These are phyloP conservation scores for Uromys caudimaculatus DNA, from an alignment of 2,797 vertebrate genomes.

Conservation along the genomic window DNA sequence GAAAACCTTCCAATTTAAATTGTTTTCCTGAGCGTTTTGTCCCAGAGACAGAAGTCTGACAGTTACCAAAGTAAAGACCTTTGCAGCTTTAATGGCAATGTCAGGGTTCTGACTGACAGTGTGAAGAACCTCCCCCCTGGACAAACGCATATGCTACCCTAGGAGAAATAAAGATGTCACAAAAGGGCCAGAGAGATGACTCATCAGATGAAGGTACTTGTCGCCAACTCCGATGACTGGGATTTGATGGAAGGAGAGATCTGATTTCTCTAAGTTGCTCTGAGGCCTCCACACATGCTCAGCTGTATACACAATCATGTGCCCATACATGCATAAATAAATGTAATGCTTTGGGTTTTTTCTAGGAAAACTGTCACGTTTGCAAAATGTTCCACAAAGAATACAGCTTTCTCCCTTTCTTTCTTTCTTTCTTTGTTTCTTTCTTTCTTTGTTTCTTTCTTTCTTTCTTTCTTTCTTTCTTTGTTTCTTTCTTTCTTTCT, in stretches of 20 bases:
- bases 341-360: neutral
- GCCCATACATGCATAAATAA: neutral
- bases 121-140: neutral
- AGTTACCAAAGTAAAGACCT: neutral
- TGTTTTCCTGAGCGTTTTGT: neutral
- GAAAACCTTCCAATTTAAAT: neutral
- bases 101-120: neutral
- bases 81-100: neutral
- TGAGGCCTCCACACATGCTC: neutral
- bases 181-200: neutral
- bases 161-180: neutral
- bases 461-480: neutral
- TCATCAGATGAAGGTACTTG: neutral
- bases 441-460: neutral
- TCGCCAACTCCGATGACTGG: neutral
- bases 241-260: neutral
- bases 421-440: neutral
- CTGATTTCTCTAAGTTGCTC: neutral
- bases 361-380: neutral
- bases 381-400: neutral
- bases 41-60: neutral
- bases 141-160: neutral
- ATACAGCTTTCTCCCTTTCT: neutral
- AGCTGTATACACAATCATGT: too few species aligned
- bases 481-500: neutral